Base-by-base conservation (phyloP, 2,797 vertebrate species). In the Micropoecilia bifurca region DNA sequence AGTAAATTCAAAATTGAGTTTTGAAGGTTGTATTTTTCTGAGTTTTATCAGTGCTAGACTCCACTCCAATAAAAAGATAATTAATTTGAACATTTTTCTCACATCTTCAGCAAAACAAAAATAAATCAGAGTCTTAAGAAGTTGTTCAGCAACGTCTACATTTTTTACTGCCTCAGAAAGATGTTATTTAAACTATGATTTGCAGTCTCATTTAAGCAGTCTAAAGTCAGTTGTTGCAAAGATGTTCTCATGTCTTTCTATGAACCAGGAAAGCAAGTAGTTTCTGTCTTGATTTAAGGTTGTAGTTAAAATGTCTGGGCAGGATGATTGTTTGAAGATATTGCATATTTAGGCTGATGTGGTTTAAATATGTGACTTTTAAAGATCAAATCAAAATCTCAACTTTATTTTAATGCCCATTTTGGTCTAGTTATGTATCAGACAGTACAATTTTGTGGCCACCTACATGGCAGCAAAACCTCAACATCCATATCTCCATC, bases 401-500 rank as follows among this genome's bases (percentile, higher is more conserved):
- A 59, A 18, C 30, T 63, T 63, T 63, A 8, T 63, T 63, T 33
- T 63, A 18, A 18, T 63, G 30, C 30, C 41, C 47, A 57, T 45
- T 50, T 76, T 72, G 13, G 30, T 78, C 46, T 48, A 59, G 79
- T 73, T 39, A 69, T 50, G 41, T 63, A 75, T 81, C 20, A 78
- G 50, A 81, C 7, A 12, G 0, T 20, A 6, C 59, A 28, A 50
- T 76, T 82, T 18, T 20, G 53, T 33, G 66, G 8, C 76, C 68
- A 55, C 84, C 68, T 75, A 61, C 80, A 1, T 63, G 6, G 75
- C 77, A 39, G 47, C 69, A 77, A 76, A 82, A 68, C 83, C 43
- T 0, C 36, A 14, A 61, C 30, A 3, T 33, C 18, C 39, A 77
- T 59, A 18, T 33, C 16, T 57, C 41, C 41, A 47, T 83, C 77